Evolutionary conservation across 1,140 invertebrate species (phyloP), one percentile per base, ranked within the genome.

Genomic region (Wasmannia auropunctata): DNA sequence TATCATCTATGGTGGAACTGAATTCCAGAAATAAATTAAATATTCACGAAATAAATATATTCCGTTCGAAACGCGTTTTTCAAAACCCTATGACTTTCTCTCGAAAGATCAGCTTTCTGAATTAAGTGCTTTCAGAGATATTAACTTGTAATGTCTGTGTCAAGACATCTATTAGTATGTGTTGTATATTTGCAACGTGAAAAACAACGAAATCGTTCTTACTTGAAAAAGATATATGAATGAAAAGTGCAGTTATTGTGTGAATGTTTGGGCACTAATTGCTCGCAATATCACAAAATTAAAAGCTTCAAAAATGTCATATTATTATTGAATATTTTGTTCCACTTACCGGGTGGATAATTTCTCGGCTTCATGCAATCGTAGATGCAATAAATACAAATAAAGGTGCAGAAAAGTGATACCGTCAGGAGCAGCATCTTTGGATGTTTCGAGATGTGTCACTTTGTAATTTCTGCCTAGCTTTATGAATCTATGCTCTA

Each of bases 271-370:
- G 0, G 3, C n/a, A 43, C 10, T 65, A 40, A 22, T 40, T 65
- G 19, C 19, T 34, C 19, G 28, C 34, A 65, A 60, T 10, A 31
- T 28, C 58, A 49, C 46, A 31, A n/a, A 25, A 25, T 22, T 54
- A 8, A 75, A 22, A 1, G 19, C 3, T 51, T 56, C 2, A 16
- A n/a, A 0, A 77, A 6, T 28, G 3, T 63, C 25, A 8, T 16
- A n/a, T 77, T 60, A 19, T 19, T 11, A 3, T 62, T 5, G 2
- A 76, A 5, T n/a, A n/a, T 75, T 83, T 74, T 14, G 49, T 8
- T n/a, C n/a, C 34, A 93, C 87, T 76, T 85, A 94, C 94, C 94
- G 54, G 94, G 94, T 70, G 94, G 94, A 87, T 94, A 95, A 63
- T 92, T 89, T 14, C 54, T 81, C 8, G 94, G 94, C 43, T 94